A percentile compares a stretch with the other conserved stretches of the same genome.
Evolutionary conservation across 2,113 vertebrate species (phyloP).

Genomic region (Tringa solitaria): DNA sequence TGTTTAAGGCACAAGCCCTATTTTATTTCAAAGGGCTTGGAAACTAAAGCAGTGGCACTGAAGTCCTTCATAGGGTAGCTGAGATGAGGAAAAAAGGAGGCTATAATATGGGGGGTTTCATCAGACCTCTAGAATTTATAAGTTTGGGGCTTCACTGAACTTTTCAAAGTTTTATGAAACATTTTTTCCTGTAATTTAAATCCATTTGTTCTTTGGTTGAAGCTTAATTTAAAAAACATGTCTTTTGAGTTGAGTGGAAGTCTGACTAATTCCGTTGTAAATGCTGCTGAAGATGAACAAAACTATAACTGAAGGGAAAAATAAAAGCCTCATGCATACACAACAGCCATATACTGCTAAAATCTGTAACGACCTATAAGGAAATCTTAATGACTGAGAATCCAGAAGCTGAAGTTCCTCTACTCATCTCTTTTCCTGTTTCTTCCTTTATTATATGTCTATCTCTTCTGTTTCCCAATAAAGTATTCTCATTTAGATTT

Average conservation of each 20-base stretch:
- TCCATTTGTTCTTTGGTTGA: background rate
- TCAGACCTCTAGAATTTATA: background rate
- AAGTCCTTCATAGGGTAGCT: background rate
- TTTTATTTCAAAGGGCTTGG: background rate
- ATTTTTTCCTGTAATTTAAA: background rate
- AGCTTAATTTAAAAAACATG: constrained; percentile 50
- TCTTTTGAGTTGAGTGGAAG: background rate
- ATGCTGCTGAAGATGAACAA: background rate
- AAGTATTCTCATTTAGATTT: background rate
- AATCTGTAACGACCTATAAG: background rate
- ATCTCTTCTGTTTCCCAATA: background rate
- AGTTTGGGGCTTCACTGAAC: background rate
- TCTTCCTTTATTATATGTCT: background rate
- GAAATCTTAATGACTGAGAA: background rate
- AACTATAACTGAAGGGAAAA: background rate
- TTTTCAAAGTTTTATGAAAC: background rate
- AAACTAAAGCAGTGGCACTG: background rate
- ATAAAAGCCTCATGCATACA: background rate
- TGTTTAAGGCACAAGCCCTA: background rate
- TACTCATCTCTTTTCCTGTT: background rate
- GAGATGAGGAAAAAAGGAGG: background rate
- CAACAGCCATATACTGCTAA: background rate
- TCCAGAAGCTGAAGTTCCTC: background rate
- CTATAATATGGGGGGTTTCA: background rate
- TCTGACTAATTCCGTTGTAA: constrained; percentile 32